These are phyloP conservation scores for Holacanthus passer DNA, from an alignment of 2,113 vertebrate genomes.

Conservation along the genomic window DNA sequence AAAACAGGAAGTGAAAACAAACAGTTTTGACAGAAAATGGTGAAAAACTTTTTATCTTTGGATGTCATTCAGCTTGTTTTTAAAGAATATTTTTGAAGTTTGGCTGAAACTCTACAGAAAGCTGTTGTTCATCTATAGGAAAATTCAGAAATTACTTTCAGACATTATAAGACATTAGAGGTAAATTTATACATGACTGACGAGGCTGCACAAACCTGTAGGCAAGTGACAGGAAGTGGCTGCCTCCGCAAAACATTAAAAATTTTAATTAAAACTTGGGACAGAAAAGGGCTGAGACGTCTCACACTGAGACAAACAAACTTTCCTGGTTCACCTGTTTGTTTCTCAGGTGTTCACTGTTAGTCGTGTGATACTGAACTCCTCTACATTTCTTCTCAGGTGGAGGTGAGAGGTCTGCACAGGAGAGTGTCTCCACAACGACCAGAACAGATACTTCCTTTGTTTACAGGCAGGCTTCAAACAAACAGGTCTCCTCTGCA, in stretches of 20 bases:
- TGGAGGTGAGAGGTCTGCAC: neutral
- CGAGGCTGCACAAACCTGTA: neutral
- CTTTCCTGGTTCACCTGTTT: constrained; percentile 5
- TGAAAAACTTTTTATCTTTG: constrained; percentile 80
- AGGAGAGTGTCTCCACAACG: neutral
- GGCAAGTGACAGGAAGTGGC: constrained; percentile 34
- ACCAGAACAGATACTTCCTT: neutral
- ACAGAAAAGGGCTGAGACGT: neutral
- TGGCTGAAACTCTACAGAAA: constrained; percentile 53
- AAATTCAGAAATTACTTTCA: neutral
- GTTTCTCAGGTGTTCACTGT: constrained; percentile 22
- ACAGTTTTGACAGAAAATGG: constrained; percentile 27
- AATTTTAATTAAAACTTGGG: neutral
- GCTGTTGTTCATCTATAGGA: constrained; percentile 27
- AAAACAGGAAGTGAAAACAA: constrained; percentile 58
- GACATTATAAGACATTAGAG: constrained; percentile 13
- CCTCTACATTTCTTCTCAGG: neutral
- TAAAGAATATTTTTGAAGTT: constrained; percentile 74
- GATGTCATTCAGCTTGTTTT: constrained; percentile 69
- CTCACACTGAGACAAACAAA: neutral
- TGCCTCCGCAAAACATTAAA: constrained; percentile 8
- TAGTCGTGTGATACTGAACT: neutral
- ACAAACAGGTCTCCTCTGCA: too few species aligned
- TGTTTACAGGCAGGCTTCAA: too few species aligned
- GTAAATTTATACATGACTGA: constrained; percentile 1